Evolutionary conservation across 2,888 invertebrate genomes (phyloP).

Genomic region (Unio pictorum): DNA sequence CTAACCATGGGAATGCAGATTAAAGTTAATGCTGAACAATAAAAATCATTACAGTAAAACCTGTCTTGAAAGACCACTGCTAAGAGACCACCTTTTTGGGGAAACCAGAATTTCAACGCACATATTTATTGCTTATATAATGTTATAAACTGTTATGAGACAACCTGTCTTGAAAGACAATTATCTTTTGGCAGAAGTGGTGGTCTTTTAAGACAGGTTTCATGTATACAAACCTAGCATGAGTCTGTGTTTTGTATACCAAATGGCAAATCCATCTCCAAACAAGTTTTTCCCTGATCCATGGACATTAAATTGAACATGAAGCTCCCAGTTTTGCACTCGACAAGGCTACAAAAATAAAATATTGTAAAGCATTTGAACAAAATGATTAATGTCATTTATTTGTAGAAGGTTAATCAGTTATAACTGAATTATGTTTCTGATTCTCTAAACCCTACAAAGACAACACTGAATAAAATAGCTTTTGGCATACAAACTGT

Average conservation of each 20-base stretch:
- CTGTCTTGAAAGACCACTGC: no score
- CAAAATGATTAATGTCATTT: not conserved
- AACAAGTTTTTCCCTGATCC: conserved; percentile 95
- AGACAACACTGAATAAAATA: not conserved
- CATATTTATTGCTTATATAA: no score
- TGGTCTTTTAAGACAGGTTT: no score
- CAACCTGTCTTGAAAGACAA: no score
- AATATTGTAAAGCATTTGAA: not conserved
- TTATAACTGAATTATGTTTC: not conserved
- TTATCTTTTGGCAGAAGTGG: no score
- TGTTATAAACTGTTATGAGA: no score
- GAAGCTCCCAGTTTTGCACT: conserved; percentile 95
- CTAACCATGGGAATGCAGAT: not conserved
- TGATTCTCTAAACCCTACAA: not conserved
- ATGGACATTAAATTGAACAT: conserved; percentile 95
- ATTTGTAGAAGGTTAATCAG: no score
- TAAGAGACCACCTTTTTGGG: no score
- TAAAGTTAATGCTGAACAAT: not conserved
- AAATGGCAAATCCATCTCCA: conserved; percentile 97
- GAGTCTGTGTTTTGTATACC: conserved; percentile 80
- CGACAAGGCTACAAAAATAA: conserved; percentile 78
- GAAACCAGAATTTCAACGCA: no score
- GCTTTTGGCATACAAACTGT: no score
- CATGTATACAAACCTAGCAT: conserved; percentile 52
- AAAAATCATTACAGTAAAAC: not conserved